Conservation (phyloP, 2,888 invertebrate species). For the Phasia obesa region DNA sequence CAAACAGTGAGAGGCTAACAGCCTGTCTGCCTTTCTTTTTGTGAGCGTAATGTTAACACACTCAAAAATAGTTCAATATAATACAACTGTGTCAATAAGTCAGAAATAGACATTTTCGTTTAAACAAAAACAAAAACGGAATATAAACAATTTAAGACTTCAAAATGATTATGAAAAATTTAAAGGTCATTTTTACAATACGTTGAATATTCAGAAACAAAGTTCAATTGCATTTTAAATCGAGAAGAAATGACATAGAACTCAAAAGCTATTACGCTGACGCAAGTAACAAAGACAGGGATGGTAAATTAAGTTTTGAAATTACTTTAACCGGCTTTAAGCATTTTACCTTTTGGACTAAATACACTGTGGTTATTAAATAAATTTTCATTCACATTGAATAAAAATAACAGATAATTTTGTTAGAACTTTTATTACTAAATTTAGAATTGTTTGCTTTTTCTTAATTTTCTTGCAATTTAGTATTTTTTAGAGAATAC, state of each 20-base stretch:
- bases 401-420: no score
- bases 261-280: neutral
- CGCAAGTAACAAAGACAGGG: no score
- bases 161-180: slow-evolving; percentile 15
- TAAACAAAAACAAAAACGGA: slow-evolving; percentile 6
- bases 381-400: no score
- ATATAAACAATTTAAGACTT: slow-evolving; percentile 13
- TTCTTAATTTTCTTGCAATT: no score
- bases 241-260: neutral
- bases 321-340: no score
- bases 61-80: slow-evolving; percentile 47
- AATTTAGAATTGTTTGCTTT: no score
- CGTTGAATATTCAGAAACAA: slow-evolving; percentile 17
- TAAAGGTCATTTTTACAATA: slow-evolving; percentile 57
- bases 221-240: slow-evolving; percentile 48
- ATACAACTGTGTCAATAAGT: slow-evolving; percentile 63
- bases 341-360: no score
- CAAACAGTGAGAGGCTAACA: no score
- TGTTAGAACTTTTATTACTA: no score
- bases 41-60: slow-evolving; percentile 14
- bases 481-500: no score
- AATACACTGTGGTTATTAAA: no score
- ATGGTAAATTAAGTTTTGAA: no score
- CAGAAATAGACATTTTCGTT: neutral
- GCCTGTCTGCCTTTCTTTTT: neutral